These are phyloP conservation scores for Actinernus sp. DNA, from an alignment of 92 coral and sea anemone species.

Conservation along the genomic window DNA sequence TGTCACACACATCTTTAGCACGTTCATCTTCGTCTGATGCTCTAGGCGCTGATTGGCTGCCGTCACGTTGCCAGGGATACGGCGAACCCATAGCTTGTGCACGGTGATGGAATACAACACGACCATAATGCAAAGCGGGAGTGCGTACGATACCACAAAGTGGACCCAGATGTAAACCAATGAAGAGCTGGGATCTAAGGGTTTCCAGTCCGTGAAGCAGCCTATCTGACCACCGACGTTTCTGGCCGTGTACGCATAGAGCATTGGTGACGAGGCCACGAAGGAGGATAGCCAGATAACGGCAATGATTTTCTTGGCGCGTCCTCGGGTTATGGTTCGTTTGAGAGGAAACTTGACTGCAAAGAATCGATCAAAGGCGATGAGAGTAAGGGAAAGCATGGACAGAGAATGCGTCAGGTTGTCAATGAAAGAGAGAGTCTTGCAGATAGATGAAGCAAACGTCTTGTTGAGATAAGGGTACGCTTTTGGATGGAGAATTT, in stretches of 20 bases:
- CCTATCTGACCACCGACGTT: not conserved
- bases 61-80: conserved; percentile 70
- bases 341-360: conserved; percentile 46
- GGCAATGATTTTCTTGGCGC: conserved; percentile 43
- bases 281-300: conserved; percentile 37
- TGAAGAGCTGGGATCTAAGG: conserved; percentile 10
- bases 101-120: conserved; percentile 51
- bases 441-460: conserved; percentile 26
- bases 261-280: conserved; percentile 30
- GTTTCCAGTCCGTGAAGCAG: conserved; percentile 54
- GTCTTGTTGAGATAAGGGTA: conserved; percentile 18
- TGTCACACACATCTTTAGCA: conserved; percentile 49
- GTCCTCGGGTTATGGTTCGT: conserved; percentile 36
- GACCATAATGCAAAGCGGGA: conserved; percentile 55
- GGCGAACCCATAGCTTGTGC: conserved; percentile 59
- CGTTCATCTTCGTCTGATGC: conserved; percentile 38
- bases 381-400: conserved; percentile 54
- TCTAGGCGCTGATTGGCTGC: conserved; percentile 61
- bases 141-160: conserved; percentile 33
- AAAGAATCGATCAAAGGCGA: conserved; percentile 66
- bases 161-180: conserved; percentile 34
- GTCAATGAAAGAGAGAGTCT: conserved; percentile 15
- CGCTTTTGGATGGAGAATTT: not conserved
- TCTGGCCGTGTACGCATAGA: conserved; percentile 23
- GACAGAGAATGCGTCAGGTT: conserved; percentile 47